Evolutionary conservation across 1,140 invertebrate genomes (phyloP).

Genomic region (Lasioglossum albipes): DNA sequence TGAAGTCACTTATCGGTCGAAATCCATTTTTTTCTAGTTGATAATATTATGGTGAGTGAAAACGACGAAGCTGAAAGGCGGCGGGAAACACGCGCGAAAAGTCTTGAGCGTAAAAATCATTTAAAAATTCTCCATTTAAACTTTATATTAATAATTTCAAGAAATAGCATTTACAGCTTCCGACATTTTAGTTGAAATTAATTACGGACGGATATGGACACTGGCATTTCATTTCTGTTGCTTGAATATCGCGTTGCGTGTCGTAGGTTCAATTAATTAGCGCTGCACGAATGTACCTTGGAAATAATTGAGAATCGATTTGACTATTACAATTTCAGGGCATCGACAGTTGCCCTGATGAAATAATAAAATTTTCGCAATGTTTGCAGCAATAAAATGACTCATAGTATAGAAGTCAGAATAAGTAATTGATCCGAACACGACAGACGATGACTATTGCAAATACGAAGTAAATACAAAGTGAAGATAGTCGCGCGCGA

Average conservation of each 20-base stretch:
- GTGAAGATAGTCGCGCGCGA: not conserved
- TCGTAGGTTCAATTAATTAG: not conserved
- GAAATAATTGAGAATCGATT: not conserved
- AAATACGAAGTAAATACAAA: not conserved
- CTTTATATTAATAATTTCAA: too few species aligned
- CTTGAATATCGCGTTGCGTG: not conserved
- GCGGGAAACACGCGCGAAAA: not conserved
- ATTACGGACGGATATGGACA: not conserved
- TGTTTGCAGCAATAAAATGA: not conserved
- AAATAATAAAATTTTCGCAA: too few species aligned
- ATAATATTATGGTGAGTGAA: conserved; percentile 36
- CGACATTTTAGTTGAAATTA: too few species aligned
- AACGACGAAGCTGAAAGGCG: not conserved
- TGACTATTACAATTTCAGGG: not conserved
- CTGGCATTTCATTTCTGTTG: not conserved
- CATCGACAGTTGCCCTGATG: too few species aligned
- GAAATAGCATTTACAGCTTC: too few species aligned
- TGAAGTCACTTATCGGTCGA: not conserved
- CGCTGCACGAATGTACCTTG: not conserved
- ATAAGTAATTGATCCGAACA: too few species aligned
- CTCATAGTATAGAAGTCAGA: too few species aligned
- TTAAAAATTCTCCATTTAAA: not conserved
- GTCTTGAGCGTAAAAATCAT: not conserved
- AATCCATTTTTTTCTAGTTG: not conserved
- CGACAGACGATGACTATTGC: not conserved